phyloP scores from a whole-genome alignment of 2,888 invertebrate genomes.

The Callinectes sapidus region DNA sequence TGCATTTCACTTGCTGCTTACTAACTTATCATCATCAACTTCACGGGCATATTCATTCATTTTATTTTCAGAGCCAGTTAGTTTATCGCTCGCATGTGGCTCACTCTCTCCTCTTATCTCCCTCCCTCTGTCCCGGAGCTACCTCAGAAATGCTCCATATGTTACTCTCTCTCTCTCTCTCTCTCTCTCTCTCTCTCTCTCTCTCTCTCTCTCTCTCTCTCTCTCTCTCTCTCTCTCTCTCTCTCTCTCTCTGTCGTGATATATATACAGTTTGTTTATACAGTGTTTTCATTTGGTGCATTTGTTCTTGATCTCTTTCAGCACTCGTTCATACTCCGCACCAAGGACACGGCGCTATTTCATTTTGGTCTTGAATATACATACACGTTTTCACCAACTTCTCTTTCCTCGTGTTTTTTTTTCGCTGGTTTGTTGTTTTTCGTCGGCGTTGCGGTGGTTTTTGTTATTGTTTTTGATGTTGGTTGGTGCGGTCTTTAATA shows the following conservation, averaged over 20 bases:
- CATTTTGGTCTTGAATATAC: no score
- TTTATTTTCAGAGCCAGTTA: neutral
- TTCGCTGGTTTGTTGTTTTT: neutral
- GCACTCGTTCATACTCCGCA: no score
- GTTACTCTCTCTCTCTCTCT: neutral
- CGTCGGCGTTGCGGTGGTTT: neutral
- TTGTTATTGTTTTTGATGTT: neutral
- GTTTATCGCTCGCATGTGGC: neutral
- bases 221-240: neutral
- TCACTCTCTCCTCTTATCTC: constrained; percentile 30
- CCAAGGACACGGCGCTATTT: no score
- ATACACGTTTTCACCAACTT: no score
- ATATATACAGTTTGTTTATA: no score
- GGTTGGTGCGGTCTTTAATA: neutral
- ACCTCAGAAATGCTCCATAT: neutral
- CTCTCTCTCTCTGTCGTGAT: neutral
- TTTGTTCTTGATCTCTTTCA: neutral
- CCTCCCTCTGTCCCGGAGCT: neutral
- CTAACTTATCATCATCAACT: neutral
- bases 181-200: constrained; percentile 40
- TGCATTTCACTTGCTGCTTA: neutral
- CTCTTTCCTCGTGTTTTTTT: neutral
- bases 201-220: constrained; percentile 37
- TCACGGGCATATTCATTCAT: neutral
- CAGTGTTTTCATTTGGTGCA: no score